phyloP scores from a whole-genome alignment of 2,797 vertebrate genomes.

The Eulemur albifrons region DNA sequence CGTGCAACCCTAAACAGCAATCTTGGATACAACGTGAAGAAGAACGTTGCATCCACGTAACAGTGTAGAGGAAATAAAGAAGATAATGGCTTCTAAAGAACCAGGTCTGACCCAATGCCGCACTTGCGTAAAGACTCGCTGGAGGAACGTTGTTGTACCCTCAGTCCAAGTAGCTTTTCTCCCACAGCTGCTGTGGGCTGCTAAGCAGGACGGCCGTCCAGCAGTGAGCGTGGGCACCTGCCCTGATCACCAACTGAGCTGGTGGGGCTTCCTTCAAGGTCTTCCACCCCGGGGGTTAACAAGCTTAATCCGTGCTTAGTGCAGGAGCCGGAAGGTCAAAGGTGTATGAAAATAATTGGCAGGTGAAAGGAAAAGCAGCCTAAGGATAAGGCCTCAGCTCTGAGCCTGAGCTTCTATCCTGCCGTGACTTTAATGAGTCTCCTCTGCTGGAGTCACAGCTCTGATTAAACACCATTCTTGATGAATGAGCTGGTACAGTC shows the following conservation, averaged over 20 bases:
- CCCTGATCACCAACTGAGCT: fast-evolving
- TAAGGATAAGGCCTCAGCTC: neutral
- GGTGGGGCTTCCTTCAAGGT: neutral
- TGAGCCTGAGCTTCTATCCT: neutral
- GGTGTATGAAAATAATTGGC: neutral
- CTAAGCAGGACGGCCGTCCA: neutral
- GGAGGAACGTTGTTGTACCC: fast-evolving
- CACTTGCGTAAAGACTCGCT: neutral
- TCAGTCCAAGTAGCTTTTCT: neutral
- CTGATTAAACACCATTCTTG: neutral
- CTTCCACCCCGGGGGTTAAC: neutral
- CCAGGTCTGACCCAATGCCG: neutral
- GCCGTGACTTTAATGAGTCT: fast-evolving
- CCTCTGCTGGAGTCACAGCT: neutral
- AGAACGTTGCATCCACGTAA: neutral
- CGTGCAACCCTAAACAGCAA: neutral
- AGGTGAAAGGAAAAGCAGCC: neutral
- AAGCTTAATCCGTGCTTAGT: neutral
- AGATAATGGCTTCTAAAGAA: neutral
- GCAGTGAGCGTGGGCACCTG: too few species aligned
- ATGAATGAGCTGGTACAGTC: neutral
- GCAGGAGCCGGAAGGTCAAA: fast-evolving
- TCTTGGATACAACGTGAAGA: neutral
- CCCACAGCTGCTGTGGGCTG: fast-evolving
- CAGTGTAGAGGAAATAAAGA: neutral